phyloP scores from a whole-genome alignment of 2,888 invertebrate genomes.

The Acrobasis repandana region DNA sequence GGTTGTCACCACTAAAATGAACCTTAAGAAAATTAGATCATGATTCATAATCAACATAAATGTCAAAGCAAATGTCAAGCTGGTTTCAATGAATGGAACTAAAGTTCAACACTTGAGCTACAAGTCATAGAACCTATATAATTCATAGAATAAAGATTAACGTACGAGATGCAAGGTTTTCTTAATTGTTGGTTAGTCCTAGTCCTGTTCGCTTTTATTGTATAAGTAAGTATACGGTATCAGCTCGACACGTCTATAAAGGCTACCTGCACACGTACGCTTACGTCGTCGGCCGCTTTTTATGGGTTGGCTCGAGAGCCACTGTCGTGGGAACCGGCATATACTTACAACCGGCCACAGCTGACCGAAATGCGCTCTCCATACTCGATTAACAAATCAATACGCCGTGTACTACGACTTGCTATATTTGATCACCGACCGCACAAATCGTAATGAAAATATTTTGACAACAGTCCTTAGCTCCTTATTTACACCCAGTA shows the following conservation, averaged over 20 bases:
- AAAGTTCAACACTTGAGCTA: slow-evolving; percentile 31
- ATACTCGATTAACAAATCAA: slow-evolving; percentile 81
- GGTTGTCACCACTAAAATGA: neutral
- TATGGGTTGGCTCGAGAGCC: slow-evolving; percentile 75
- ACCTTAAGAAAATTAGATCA: neutral
- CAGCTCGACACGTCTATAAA: slow-evolving; percentile 66
- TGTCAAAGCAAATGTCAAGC: slow-evolving; percentile 40
- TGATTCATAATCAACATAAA: slow-evolving; percentile 17
- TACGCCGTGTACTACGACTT: slow-evolving; percentile 62
- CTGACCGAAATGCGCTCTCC: slow-evolving; percentile 82
- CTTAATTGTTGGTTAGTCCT: slow-evolving; percentile 52
- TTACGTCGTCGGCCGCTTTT: slow-evolving; percentile 77
- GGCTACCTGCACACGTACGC: slow-evolving; percentile 77
- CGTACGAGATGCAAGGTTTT: slow-evolving; percentile 43
- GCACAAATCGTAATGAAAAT: slow-evolving; percentile 57
- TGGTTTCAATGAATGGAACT: slow-evolving; percentile 23
- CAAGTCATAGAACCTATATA: neutral
- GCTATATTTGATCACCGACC: slow-evolving; percentile 63
- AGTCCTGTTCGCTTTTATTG: slow-evolving; percentile 44
- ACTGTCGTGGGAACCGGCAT: slow-evolving; percentile 81
- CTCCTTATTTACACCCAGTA: slow-evolving; percentile 48
- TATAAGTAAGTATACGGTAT: slow-evolving; percentile 57
- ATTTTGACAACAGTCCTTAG: slow-evolving; percentile 54
- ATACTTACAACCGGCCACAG: slow-evolving; percentile 75
- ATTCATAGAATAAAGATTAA: slow-evolving; percentile 28